phyloP scores from a whole-genome alignment of 2,113 vertebrate species.

The Aldabrachelys gigantea region DNA sequence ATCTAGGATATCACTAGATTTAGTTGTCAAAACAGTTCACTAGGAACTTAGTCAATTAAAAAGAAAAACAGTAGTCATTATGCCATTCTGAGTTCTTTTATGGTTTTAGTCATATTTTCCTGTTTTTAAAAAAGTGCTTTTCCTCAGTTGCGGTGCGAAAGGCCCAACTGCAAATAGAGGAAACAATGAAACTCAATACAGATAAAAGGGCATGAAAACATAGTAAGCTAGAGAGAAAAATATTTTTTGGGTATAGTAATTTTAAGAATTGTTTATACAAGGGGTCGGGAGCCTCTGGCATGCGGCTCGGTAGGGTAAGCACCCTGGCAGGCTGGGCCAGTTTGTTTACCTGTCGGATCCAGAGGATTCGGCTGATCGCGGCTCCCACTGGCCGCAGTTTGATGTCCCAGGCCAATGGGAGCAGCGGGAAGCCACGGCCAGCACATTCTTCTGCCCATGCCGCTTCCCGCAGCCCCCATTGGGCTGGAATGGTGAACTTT shows the following conservation, averaged over 20 bases:
- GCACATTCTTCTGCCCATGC: no score
- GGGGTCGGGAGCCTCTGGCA: no score
- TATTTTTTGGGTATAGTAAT: background rate
- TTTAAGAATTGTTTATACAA: background rate
- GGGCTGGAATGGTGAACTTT: no score
- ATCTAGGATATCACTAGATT: background rate
- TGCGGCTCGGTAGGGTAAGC: no score
- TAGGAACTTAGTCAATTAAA: background rate
- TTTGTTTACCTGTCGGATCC: no score
- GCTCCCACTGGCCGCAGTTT: no score
- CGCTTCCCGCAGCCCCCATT: no score
- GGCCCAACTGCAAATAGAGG: background rate
- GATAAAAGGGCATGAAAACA: background rate
- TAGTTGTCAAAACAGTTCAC: background rate
- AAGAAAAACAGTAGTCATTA: background rate
- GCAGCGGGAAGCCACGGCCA: no score
- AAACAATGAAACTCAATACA: background rate
- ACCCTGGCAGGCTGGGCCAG: no score
- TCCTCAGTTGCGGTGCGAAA: background rate
- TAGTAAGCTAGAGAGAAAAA: background rate
- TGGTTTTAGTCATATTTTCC: background rate
- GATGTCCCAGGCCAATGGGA: no score
- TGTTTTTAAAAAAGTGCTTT: background rate
- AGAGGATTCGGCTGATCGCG: no score
- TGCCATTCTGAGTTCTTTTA: background rate